Percentiles rank a stretch among this genome's conserved stretches.
These are phyloP conservation scores for Athrips mouffetella DNA, from an alignment of 2,888 invertebrate genomes.

Conservation along the genomic window DNA sequence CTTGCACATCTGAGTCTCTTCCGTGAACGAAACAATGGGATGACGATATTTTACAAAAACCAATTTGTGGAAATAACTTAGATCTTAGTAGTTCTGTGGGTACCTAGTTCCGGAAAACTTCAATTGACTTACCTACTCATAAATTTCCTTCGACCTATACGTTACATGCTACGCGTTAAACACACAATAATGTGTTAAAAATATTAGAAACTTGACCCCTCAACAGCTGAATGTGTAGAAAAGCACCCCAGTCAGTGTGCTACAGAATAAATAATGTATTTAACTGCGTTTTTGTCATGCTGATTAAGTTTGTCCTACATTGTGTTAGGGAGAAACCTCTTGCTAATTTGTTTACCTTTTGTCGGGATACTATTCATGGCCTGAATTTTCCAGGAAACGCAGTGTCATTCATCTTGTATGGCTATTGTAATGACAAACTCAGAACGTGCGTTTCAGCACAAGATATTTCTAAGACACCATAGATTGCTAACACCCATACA, in stretches of 20 bases:
- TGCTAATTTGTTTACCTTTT: conserved; percentile 39
- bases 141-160: too few relatives aligned
- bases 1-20: conserved; percentile 7
- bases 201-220: background rate
- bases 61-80: too few relatives aligned
- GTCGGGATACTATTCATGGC: conserved; percentile 34
- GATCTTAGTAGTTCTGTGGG: too few relatives aligned
- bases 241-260: background rate
- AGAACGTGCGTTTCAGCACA: background rate
- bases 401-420: conserved; percentile 34
- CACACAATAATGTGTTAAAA: background rate
- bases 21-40: conserved; percentile 11
- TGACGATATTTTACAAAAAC: conserved; percentile 19
- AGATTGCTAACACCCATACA: too few relatives aligned
- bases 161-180: too few relatives aligned
- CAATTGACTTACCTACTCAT: too few relatives aligned
- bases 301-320: conserved; percentile 64
- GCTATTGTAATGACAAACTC: conserved; percentile 35
- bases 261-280: conserved; percentile 60
- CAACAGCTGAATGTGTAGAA: background rate
- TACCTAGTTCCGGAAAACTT: background rate
- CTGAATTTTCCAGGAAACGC: conserved; percentile 36
- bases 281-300: conserved; percentile 59
- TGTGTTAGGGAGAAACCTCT: conserved; percentile 49
- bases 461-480: too few relatives aligned